Evolutionary conservation across 1,140 invertebrate genomes (phyloP), one percentile per base, ranked within the genome.

Genomic region (Lasaia peninsularis): DNA sequence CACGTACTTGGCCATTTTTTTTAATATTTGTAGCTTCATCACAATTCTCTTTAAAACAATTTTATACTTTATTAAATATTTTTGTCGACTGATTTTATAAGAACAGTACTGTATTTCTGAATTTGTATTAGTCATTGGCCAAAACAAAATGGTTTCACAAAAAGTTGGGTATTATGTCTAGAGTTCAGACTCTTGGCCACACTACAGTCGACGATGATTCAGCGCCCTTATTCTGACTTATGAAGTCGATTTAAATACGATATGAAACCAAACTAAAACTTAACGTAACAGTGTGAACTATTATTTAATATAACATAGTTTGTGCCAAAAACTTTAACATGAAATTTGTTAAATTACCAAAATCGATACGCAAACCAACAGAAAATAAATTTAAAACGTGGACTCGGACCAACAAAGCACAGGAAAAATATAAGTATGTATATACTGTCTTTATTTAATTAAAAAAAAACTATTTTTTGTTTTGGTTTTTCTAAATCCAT

Each of bases 71-170:
- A n/a, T n/a, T n/a, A n/a, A n/a, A n/a, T n/a, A n/a, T n/a, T n/a
- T n/a, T n/a, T n/a, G n/a, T n/a, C n/a, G n/a, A n/a, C 5, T 5
- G 2, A 28, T 55, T 10, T 34, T 20, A 14, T 12, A 20, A 37
- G 3, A 20, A 44, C 11, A 31, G 21, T 8, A 56, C 20, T 18
- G 11, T 20, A 24, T 37, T 28, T 16, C 14, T 16, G 40, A 56
- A 56, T 56, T 16, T 34, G 31, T 52, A 52, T 69, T 69, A 63
- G 61, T 71, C 65, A 71, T 61, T 32, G 40, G 56, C 56, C 35
- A 40, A 20, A 58, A 11, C 34, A 24, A 57, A 54, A 40, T 40
- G 24, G 20, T 24, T 37, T 20, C n/a, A 60, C 54, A 60, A 63
- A 62, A 60, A 64, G 61, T 35, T 24, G 4, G 7, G 56, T 55